Percentiles rank a stretch among this genome's conserved stretches.
phyloP scores from a whole-genome alignment of 2,888 invertebrate genomes.

The Teleogryllus oceanicus region DNA sequence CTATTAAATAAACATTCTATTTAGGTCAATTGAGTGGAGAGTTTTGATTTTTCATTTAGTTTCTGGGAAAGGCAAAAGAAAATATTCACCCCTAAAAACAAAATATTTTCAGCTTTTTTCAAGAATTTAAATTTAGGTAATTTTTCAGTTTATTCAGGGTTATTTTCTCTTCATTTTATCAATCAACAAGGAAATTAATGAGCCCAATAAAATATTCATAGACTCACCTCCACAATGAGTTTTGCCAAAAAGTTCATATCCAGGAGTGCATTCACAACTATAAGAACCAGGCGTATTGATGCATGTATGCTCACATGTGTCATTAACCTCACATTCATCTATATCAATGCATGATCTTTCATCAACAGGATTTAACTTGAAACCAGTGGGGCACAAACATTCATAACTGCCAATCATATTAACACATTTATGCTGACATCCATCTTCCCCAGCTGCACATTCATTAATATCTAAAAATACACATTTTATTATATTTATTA shows the following conservation, averaged over 20 bases:
- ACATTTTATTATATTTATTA: neutral
- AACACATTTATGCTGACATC: conserved; percentile 52
- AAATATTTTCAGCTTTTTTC: neutral
- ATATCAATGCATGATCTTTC: conserved; percentile 40
- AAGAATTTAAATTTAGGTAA: neutral
- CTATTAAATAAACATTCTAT: too few relatives aligned
- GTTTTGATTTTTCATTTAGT: too few relatives aligned
- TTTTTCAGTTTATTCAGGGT: neutral
- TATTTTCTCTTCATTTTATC: neutral
- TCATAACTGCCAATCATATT: conserved; percentile 52
- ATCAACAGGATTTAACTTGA: conserved; percentile 45
- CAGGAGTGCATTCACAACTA: conserved; percentile 38
- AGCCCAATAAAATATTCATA: too few relatives aligned
- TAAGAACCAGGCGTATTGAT: conserved; percentile 38
- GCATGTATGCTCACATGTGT: conserved; percentile 38
- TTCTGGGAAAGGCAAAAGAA: too few relatives aligned
- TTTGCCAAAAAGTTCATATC: conserved; percentile 41
- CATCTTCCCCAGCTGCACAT: conserved; percentile 52
- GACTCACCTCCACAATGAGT: conserved; percentile 43
- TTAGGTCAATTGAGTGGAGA: too few relatives aligned
- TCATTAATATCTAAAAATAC: conserved; percentile 45
- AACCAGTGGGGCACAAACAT: conserved; percentile 55
- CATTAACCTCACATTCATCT: conserved; percentile 40
- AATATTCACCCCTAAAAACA: too few relatives aligned
- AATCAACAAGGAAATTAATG: neutral